These are phyloP conservation scores for Polymixis lichenea DNA, from an alignment of 2,888 invertebrate species.

Conservation along the genomic window DNA sequence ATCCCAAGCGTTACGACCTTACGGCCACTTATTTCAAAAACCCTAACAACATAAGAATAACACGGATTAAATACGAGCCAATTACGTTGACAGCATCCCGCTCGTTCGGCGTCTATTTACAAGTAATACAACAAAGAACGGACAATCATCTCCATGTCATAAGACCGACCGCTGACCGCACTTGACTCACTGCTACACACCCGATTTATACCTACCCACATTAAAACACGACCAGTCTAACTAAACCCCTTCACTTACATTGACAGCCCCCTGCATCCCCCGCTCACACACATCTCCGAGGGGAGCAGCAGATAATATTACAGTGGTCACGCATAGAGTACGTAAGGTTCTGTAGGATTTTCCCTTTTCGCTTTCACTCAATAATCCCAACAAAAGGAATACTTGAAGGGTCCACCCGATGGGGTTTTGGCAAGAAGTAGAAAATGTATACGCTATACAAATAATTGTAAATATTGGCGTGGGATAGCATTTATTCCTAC, in stretches of 20 bases:
- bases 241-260: constrained; percentile 45
- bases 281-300: not conserved
- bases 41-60: constrained; percentile 39
- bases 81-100: constrained; percentile 48
- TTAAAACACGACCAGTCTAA: constrained; percentile 39
- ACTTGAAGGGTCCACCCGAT: constrained; percentile 71
- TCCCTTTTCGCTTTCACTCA: constrained; percentile 78
- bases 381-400: constrained; percentile 80
- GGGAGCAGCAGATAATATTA: constrained; percentile 35
- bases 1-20: not conserved
- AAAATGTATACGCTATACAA: constrained; percentile 68
- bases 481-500: constrained; percentile 50
- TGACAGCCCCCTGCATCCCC: constrained; percentile 17
- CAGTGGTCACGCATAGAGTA: constrained; percentile 52
- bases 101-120: constrained; percentile 58
- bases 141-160: constrained; percentile 67
- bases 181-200: constrained; percentile 66
- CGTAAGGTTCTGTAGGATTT: constrained; percentile 70
- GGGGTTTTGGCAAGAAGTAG: constrained; percentile 65
- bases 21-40: constrained; percentile 21
- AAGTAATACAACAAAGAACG: constrained; percentile 66
- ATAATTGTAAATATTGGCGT: constrained; percentile 65
- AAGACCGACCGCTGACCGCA: constrained; percentile 67
- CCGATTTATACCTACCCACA: constrained; percentile 64
- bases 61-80: constrained; percentile 51